phyloP scores from a whole-genome alignment of 2,113 vertebrate species.

The Dromaius novaehollandiae region DNA sequence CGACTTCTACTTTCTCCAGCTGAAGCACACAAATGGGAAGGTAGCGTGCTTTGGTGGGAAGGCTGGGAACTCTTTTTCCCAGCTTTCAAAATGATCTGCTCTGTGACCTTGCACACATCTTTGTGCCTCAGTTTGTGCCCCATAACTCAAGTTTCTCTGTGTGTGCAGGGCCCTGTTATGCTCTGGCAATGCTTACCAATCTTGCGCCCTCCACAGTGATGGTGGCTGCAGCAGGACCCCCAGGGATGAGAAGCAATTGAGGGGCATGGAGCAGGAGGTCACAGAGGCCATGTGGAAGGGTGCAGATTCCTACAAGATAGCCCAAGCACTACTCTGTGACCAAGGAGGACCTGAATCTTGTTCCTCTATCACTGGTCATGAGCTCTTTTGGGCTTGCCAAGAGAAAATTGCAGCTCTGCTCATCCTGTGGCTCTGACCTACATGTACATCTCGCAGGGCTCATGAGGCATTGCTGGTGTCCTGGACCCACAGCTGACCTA shows the following conservation, averaged over 20 bases:
- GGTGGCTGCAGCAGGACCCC: not conserved
- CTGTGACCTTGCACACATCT: not conserved
- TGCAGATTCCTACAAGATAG: not conserved
- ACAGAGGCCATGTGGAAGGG: not conserved
- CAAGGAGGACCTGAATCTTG: accelerated
- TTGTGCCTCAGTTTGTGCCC: not conserved
- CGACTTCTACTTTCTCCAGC: not conserved
- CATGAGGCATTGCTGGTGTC: not conserved
- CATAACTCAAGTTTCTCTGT: accelerated
- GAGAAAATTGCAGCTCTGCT: not conserved
- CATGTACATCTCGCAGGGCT: not conserved
- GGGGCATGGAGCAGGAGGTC: not conserved
- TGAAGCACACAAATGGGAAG: not conserved
- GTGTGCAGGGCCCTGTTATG: not conserved
- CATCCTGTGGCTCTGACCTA: not conserved
- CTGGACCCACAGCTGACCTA: not conserved
- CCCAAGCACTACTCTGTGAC: not conserved
- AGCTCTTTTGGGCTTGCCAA: not conserved
- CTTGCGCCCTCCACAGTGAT: not conserved
- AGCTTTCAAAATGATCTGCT: not conserved
- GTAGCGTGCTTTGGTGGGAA: not conserved
- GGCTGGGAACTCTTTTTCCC: not conserved
- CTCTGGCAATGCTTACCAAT: not conserved
- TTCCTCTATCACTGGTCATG: not conserved
- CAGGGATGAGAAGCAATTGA: not conserved